Base-by-base conservation (phyloP, 2,888 invertebrate genomes). In the Schizaphis graminum region DNA sequence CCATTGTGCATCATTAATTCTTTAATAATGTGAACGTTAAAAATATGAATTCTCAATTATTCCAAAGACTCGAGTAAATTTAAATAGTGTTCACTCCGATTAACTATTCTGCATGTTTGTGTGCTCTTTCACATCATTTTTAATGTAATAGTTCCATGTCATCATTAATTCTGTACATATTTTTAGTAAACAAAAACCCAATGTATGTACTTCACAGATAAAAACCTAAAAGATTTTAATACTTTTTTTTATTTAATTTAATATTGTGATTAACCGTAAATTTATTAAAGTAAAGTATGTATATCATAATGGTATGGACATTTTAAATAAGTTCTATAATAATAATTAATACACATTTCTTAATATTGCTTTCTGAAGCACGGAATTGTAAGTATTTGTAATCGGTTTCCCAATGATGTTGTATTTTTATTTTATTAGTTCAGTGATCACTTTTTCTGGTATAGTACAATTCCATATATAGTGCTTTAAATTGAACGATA, bases 71-170 rank as follows among this genome's bases (percentile, higher is more conserved):
- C 41, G 88, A 26, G 41, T 21, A 61, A 77, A 41, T 41, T 47
- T 21, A 53, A 92, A 67, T 28, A 24, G 44, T 77, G 77, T 89
- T 93, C 53, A 89, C 92, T 93, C 53, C 44, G 44, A 89, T 77
- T 89, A 89, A 93, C 44, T 53, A 56, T 56, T 44, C 28, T 93
- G 92, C 21, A 28, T 49, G 8, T 53, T n/a, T 10, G 44, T 91
- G 93, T 89, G 93, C 93, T 57, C 89, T 84, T 93, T 93, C 93
- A 93, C 93, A 93, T 56, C 84, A 89, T 35, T 77, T 88, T 86
- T 41, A 84, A 91, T 84, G 91, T 41, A 41, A 84, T 84, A 53
- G 77, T 84, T 91, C 2, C 47, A 21, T 35, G 53, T 41, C 84
- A 41, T 84, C 21, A 35, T 53, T 91, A 84, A 84, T 53, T 77